Evolutionary conservation across 2,888 invertebrate genomes (phyloP).

Genomic region (Synergus laeviventris): DNA sequence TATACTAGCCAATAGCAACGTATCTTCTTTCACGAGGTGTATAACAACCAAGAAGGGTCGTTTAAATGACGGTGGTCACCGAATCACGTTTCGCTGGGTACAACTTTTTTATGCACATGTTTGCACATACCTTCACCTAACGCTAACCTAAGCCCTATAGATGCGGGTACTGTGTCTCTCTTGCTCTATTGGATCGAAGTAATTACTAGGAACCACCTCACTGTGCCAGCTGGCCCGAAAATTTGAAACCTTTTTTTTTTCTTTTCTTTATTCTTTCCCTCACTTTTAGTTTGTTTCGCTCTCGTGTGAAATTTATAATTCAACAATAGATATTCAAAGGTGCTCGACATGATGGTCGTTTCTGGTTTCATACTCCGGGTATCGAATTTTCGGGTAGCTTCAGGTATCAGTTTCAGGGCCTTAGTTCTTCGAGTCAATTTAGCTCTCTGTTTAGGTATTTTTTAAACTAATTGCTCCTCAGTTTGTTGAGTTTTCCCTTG

Average conservation of each 20-base stretch:
- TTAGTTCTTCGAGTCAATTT: not conserved
- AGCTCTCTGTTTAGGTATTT: not conserved
- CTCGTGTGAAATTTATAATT: not conserved
- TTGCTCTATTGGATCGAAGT: not conserved
- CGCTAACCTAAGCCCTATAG: not conserved
- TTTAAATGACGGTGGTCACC: not conserved
- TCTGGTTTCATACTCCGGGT: not conserved
- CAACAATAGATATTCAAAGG: conserved; percentile 4
- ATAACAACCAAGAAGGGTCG: not conserved
- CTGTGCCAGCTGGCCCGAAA: not conserved
- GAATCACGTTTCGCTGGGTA: not conserved
- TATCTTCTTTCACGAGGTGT: not conserved
- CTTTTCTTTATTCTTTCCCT: not conserved
- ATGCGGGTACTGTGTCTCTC: not conserved
- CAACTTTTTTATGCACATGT: not conserved
- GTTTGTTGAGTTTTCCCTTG: not conserved
- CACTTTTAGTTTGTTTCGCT: not conserved
- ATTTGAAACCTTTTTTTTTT: conserved; percentile 1
- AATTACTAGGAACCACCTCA: not conserved
- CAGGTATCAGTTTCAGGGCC: not conserved
- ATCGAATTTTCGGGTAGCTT: conserved; percentile 6
- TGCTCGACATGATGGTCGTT: not conserved
- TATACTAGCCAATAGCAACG: not conserved
- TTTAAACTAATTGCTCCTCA: not conserved
- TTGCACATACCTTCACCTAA: not conserved